phyloP scores from a whole-genome alignment of 2,888 invertebrate species.

The Ectemnius lituratus region DNA sequence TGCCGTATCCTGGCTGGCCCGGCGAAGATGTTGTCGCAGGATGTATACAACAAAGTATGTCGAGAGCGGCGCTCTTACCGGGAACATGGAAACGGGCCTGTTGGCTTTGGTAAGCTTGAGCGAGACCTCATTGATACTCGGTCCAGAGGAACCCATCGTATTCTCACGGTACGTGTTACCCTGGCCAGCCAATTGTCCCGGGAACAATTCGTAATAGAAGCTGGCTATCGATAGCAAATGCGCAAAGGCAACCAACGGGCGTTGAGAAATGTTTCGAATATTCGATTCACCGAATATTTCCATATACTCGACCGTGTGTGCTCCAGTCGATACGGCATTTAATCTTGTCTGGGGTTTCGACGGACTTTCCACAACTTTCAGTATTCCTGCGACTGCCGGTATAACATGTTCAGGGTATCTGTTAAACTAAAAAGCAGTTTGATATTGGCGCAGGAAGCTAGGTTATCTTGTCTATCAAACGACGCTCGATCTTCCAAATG shows the following conservation, averaged over 20 bases:
- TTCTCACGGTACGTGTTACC: background rate
- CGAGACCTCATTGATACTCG: background rate
- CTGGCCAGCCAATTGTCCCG: background rate
- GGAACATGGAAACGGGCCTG: background rate
- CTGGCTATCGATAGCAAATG: background rate
- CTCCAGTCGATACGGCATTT: background rate
- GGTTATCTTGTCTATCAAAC: too few relatives aligned
- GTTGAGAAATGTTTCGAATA: too few relatives aligned
- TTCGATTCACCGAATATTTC: background rate
- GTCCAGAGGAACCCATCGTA: background rate
- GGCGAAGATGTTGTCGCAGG: constrained; percentile 28
- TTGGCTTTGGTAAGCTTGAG: constrained; percentile 2
- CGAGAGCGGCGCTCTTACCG: background rate
- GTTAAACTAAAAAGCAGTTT: too few relatives aligned
- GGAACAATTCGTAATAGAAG: background rate
- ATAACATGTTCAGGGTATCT: too few relatives aligned
- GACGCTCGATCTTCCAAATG: background rate
- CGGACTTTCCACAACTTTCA: background rate
- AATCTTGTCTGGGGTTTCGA: background rate
- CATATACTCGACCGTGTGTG: background rate
- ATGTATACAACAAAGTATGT: constrained; percentile 25
- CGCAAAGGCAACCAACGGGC: too few relatives aligned
- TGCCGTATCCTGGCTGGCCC: constrained; percentile 33
- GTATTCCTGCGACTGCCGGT: background rate
- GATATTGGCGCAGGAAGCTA: too few relatives aligned